Conservation (phyloP, 2,888 invertebrate genomes). For the Eledone cirrhosa region DNA sequence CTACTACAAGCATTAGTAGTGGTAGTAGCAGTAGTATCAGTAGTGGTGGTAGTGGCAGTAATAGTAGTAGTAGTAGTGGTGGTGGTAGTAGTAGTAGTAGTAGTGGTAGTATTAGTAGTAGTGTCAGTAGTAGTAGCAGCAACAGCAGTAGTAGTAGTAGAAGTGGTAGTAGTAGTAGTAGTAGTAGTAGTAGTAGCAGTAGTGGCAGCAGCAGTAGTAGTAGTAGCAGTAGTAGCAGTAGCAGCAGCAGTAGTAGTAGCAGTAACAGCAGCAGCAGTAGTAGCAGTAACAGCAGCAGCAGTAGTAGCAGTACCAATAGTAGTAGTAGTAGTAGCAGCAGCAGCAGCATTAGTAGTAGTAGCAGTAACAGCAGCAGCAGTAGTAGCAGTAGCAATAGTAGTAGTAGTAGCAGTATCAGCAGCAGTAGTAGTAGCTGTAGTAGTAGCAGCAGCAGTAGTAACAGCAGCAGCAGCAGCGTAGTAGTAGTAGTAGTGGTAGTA, state of each 20-base stretch:
- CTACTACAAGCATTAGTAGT: too few species aligned
- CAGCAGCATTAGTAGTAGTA: too few species aligned
- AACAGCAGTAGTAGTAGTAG: slow-evolving; percentile 32
- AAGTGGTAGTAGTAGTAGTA: slow-evolving; percentile 9
- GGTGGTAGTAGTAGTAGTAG: slow-evolving; percentile 36
- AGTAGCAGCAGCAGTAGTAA: too few species aligned
- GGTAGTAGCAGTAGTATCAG: too few species aligned
- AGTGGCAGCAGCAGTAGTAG: slow-evolving; percentile 13
- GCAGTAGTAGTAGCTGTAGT: too few species aligned
- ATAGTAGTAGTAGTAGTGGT: slow-evolving; percentile 38
- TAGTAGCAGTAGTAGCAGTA: slow-evolving; percentile 13
- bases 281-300: slow-evolving; percentile 13
- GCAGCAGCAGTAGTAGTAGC: slow-evolving; percentile 13
- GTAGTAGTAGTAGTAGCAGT: slow-evolving; percentile 13
- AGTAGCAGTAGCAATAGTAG: too few species aligned
- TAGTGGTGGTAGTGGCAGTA: slow-evolving; percentile 13
- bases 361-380: too few species aligned
- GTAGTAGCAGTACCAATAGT: slow-evolving; percentile 7
- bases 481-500: slow-evolving; percentile 13
- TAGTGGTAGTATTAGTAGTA: too few species aligned
- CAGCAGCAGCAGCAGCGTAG: too few species aligned
- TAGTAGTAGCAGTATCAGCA: too few species aligned
- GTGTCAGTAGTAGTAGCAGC: slow-evolving; percentile 36
- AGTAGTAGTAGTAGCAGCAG: too few species aligned
- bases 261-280: slow-evolving; percentile 13